phyloP scores from a whole-genome alignment of 1,140 invertebrate genomes.

The Lethrus apterus region DNA sequence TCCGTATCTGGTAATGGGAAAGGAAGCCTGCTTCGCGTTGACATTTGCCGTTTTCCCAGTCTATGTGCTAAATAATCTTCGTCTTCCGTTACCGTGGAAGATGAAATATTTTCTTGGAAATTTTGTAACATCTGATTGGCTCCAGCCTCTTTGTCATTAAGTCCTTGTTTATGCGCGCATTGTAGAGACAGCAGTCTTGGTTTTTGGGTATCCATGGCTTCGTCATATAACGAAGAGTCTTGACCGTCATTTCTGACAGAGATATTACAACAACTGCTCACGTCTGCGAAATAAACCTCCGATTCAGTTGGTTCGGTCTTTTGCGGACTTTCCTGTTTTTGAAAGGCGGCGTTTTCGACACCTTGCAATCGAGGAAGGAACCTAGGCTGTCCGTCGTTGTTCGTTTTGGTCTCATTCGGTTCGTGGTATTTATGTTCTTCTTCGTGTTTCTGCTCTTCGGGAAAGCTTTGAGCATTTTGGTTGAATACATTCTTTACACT shows the following conservation, averaged over 20 bases:
- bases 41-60: conserved; percentile 48
- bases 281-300: conserved; percentile 78
- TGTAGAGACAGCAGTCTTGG: conserved; percentile 31
- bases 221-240: conserved; percentile 41
- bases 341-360: conserved; percentile 60
- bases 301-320: conserved; percentile 57
- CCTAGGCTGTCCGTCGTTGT: conserved; percentile 28
- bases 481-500: conserved; percentile 45
- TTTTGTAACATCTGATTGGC: conserved; percentile 27
- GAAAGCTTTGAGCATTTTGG: conserved; percentile 21
- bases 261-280: conserved; percentile 75
- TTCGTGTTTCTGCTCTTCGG: conserved; percentile 21
- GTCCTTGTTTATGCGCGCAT: conserved; percentile 20
- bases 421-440: conserved; percentile 36
- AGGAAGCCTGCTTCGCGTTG: conserved; percentile 49
- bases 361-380: conserved; percentile 46
- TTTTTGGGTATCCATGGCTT: conserved; percentile 38
- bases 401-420: conserved; percentile 22
- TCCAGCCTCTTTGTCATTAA: conserved; percentile 15
- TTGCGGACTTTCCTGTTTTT: conserved; percentile 50
- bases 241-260: conserved; percentile 55
- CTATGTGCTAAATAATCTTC: conserved; percentile 50
- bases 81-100: conserved; percentile 34
- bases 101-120: conserved; percentile 29
- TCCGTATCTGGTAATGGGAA: conserved; percentile 45